Conservation (phyloP, 2,888 invertebrate genomes). For the Coelopa pilipes region DNA sequence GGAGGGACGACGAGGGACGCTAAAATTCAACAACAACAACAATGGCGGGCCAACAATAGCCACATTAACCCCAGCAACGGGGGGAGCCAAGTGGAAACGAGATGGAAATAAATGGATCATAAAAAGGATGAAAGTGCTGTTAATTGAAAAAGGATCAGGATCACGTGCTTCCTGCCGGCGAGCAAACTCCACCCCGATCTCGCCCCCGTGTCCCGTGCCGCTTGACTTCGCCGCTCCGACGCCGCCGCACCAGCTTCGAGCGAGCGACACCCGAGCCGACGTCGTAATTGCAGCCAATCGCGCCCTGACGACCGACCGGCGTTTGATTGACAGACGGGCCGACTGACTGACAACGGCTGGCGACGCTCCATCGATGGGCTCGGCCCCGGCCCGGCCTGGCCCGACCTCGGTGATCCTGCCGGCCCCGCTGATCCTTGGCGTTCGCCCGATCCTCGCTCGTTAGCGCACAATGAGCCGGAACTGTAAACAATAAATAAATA, state of each 20-base stretch:
- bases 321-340: slow-evolving; percentile 36
- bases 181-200: too few relatives aligned
- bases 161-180: slow-evolving; percentile 24
- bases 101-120: slow-evolving; percentile 33
- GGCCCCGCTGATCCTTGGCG: too few relatives aligned
- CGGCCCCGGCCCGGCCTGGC: too few relatives aligned
- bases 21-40: slow-evolving; percentile 8
- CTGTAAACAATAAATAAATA: slow-evolving; percentile 62
- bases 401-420: too few relatives aligned
- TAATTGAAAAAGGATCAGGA: slow-evolving; percentile 31
- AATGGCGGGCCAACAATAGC: too few relatives aligned
- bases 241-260: not conserved
- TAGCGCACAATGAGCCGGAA: slow-evolving; percentile 59
- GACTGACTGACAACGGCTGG: slow-evolving; percentile 28
- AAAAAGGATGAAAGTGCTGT: slow-evolving; percentile 32
- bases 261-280: not conserved
- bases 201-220: not conserved
- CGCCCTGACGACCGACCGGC: slow-evolving; percentile 40
- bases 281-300: slow-evolving; percentile 27
- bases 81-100: slow-evolving; percentile 20
- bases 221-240: not conserved
- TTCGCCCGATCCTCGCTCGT: slow-evolving; percentile 38
- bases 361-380: not conserved
- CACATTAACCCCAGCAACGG: not conserved
- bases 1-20: slow-evolving; percentile 25